Evolutionary conservation across 2,888 invertebrate species (phyloP), one percentile per base, ranked within the genome.

Genomic region (Callyntrura guangdongensis): DNA sequence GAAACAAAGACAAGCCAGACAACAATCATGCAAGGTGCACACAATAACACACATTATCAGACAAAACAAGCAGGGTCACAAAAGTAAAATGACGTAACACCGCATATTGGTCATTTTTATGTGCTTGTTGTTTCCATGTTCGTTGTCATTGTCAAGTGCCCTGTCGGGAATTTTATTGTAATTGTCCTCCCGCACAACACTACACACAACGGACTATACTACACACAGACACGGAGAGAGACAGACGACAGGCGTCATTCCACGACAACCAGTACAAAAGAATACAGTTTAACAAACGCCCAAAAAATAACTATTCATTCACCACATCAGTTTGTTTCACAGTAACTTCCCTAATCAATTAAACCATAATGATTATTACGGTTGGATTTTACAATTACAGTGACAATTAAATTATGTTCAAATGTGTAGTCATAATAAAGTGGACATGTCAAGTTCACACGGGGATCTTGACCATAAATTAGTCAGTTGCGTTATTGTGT

Each of bases 391-490:
- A 36, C 36, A 36, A 36, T 36, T 36, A 36, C 36, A 36, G 36
- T 6, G 36, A 36, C 36, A 36, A 36, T 36, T 36, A 36, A 53
- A 53, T 53, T 53, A 53, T 53, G 14, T 14, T 53, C 11, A 53
- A 14, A n/a, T n/a, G 14, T 53, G 11, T 5, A 53, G n/a, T 53
- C 2, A 6, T 36, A 36, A 36, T 53, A 53, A 53, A 72, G 45
- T 79, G 56, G 56, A 36, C 45, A 61, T 45, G 17, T 45, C 81
- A 82, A 82, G 81, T 82, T 82, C 81, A 82, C 81, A 82, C 61
- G 61, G 61, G 81, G 81, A 82, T 82, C 81, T 82, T 82, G 81
- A 82, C 81, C 61, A 82, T 61, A 82, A 82, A 45, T 82, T 82
- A 53, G 11, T 61, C n/a, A 11, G 20, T 36, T 36, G 61, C 56